phyloP scores from a whole-genome alignment of 2,113 vertebrate species.

The Alexandromys fortis region DNA sequence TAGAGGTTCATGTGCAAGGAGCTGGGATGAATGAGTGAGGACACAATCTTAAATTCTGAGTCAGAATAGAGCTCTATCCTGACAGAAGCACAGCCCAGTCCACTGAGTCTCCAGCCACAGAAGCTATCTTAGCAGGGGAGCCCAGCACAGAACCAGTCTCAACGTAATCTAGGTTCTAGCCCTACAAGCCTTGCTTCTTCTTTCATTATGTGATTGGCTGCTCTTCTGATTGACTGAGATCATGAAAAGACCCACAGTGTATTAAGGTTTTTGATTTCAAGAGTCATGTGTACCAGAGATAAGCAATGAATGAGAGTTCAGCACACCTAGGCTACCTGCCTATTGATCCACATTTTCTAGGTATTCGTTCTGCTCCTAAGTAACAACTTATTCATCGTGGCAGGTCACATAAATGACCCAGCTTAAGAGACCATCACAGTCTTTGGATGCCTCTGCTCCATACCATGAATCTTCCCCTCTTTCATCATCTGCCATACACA shows the following conservation, averaged over 20 bases:
- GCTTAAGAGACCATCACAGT: background rate
- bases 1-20: background rate
- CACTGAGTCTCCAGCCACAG: too few species aligned
- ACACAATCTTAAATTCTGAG: background rate
- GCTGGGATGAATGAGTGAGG: background rate
- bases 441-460: background rate
- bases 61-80: background rate
- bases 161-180: background rate
- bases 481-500: background rate
- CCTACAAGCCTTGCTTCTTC: background rate
- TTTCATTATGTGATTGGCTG: background rate
- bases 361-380: background rate
- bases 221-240: background rate
- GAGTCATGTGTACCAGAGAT: background rate
- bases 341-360: background rate
- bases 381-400: background rate
- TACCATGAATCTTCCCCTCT: background rate
- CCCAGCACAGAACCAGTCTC: too few species aligned
- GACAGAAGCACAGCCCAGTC: background rate
- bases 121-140: background rate
- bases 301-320: background rate
- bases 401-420: background rate
- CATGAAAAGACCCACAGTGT: background rate
- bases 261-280: conserved; percentile 4
- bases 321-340: background rate